A percentile compares a stretch with the other conserved stretches of the same genome.
Conservation (phyloP, 1,140 invertebrate genomes). For the Orussus abietinus region DNA sequence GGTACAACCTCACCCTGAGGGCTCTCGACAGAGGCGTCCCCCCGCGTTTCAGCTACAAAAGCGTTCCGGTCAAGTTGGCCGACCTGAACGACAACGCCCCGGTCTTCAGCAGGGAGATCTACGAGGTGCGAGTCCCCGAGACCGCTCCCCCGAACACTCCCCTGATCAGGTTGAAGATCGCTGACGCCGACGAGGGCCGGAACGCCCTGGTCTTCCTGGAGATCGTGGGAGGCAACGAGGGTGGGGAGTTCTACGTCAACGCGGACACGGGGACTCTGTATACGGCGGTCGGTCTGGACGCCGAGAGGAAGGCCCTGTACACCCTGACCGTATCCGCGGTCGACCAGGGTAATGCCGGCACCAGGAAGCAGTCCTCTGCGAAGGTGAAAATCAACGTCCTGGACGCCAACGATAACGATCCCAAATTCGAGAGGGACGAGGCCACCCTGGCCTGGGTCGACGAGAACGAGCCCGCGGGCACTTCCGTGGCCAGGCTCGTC, state of each 20-base stretch:
- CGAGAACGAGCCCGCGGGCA: conserved; percentile 85
- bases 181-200: conserved; percentile 75
- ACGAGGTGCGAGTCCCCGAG: conserved; percentile 84
- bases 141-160: conserved; percentile 84
- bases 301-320: conserved; percentile 84
- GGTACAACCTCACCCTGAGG: conserved; percentile 82
- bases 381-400: conserved; percentile 84
- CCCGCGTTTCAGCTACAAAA: conserved; percentile 68
- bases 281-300: conserved; percentile 79
- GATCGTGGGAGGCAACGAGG: conserved; percentile 90
- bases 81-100: conserved; percentile 84
- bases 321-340: conserved; percentile 87
- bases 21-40: conserved; percentile 83
- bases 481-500: conserved; percentile 74
- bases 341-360: conserved; percentile 81
- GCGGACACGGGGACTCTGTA: conserved; percentile 86
- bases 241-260: conserved; percentile 82
- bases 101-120: conserved; percentile 83
- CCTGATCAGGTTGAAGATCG: conserved; percentile 80
- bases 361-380: conserved; percentile 79
- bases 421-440: conserved; percentile 72
- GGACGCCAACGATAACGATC: conserved; percentile 91
- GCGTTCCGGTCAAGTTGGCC: conserved; percentile 70
- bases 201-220: conserved; percentile 82
- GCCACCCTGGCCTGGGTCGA: conserved; percentile 66